Conservation (phyloP, 2,888 invertebrate species). For the Dendrolimus houi region DNA sequence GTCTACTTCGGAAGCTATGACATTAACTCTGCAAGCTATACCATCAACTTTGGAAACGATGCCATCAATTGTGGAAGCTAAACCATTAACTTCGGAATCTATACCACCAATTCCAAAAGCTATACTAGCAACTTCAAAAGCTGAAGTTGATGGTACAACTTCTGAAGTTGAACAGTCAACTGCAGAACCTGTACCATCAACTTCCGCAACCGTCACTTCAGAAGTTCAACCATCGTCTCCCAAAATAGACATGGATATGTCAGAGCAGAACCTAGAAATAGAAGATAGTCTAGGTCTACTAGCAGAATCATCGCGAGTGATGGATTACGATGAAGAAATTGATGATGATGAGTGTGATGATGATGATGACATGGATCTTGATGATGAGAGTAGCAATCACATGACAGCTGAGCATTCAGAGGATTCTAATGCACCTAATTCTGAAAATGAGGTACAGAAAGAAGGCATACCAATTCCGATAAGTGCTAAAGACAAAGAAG, state of each 20-base stretch:
- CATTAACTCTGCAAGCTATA: too few species aligned
- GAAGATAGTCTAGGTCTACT: constrained; percentile 54
- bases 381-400: constrained; percentile 50
- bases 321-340: constrained; percentile 53
- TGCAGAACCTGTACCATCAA: neutral
- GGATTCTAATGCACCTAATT: constrained; percentile 43
- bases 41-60: too few species aligned
- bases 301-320: constrained; percentile 50
- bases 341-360: constrained; percentile 43
- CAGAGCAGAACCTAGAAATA: constrained; percentile 23
- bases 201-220: neutral
- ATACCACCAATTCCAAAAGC: too few species aligned
- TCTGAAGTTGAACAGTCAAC: too few species aligned
- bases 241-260: constrained; percentile 1
- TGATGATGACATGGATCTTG: constrained; percentile 41
- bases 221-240: constrained; percentile 3
- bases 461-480: constrained; percentile 1
- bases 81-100: too few species aligned
- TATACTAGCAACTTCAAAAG: too few species aligned
- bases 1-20: too few species aligned
- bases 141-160: too few species aligned
- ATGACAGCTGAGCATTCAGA: constrained; percentile 51
- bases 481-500: constrained; percentile 11
- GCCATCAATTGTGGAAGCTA: too few species aligned
- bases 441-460: constrained; percentile 23